Evolutionary conservation across 2,113 vertebrate genomes (phyloP), one percentile per base, ranked within the genome.

Genomic region (Clarias magur): DNA sequence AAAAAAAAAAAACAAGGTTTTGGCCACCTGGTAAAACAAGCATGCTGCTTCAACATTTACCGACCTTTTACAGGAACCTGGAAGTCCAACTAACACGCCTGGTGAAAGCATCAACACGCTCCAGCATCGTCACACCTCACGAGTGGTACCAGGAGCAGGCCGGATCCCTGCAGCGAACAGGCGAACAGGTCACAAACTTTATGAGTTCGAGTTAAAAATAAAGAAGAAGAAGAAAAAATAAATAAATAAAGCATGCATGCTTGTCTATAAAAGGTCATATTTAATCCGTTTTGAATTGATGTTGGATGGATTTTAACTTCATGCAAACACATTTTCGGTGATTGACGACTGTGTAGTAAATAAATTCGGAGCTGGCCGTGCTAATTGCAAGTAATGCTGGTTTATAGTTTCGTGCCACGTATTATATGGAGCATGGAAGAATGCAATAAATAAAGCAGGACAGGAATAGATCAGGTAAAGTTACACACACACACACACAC

Each of bases 371-470:
- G 83, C 75, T 21, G 67, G 38, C 65, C n/a, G 59, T 25, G 84
- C 70, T 90, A 90, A 88, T 88, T 82, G 85, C 87, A 82, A 60
- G 81, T 90, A 82, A 79, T 82, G 38, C 83, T 42, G 86, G 82
- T 90, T 85, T 90, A 88, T 82, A 68, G 84, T 87, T 82, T 76
- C 87, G 65, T 90, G 87, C 76, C 85, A 80, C 65, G 76, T 85
- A 72, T 88, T 88, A 88, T 89, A 89, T 78, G 85, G 78, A 87
- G 80, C 87, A 76, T 88, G 65, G 75, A 63, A 63, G 78, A 88
- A 84, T 27, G n/a, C 53, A 56, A 83, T 88, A 86, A 90, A 90
- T 83, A 73, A 70, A 86, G 85, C 75, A 63, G 67, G 60, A 42
- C 67, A 30, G 68, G 82, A 80, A 62, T 65, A 78, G 82, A 88